Evolutionary conservation across 2,113 vertebrate species (phyloP), one percentile per base, ranked within the genome.

Genomic region (Sprattus sprattus): DNA sequence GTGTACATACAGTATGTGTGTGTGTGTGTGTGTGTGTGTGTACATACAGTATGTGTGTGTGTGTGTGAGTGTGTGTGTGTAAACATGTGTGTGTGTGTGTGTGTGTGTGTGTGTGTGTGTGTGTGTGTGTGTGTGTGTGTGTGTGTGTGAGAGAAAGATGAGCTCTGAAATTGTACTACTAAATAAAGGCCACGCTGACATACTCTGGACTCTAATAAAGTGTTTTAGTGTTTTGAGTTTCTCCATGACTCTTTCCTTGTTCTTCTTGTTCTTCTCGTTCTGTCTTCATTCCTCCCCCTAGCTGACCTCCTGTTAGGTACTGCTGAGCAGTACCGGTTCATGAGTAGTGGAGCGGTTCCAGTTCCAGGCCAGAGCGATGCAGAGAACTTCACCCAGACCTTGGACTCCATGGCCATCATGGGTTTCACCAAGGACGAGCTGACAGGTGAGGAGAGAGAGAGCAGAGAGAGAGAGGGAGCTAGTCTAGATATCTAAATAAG

Each of bases 331-430:
- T 98, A 97, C 87, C 96, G 96, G 86, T 97, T 97, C 88, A 94
- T 98, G 85, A 97, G 95, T 71, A 95, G 96, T 0, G 97, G 97
- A 7, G 94, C 95, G 0, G 89, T 97, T 0, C 93, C 95, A 1
- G 92, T 96, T 85, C 92, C 96, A 0, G 96, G 96, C 0, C 95
- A 97, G 91, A 97, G 96, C 64, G 97, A 97, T 52, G 92, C 95
- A 0, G 97, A 98, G 84, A 96, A 97, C 90, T 97, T 98, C 91
- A 96, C 95, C 4, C 97, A 98, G 93, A 98, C 97, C 0, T 95
- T 98, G 95, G 97, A 97, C 91, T 97, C 97, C 6, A 95, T 98
- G 95, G 91, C 89, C 44, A 97, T 98, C 87, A 96, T 98, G 95
- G 97, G 97, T 13, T 96, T 98, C 92, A 95, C 83, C 46, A 93